Evolutionary conservation across 2,888 invertebrate genomes (phyloP), one percentile per base, ranked within the genome.

Genomic region (Ariolimax columbianus): DNA sequence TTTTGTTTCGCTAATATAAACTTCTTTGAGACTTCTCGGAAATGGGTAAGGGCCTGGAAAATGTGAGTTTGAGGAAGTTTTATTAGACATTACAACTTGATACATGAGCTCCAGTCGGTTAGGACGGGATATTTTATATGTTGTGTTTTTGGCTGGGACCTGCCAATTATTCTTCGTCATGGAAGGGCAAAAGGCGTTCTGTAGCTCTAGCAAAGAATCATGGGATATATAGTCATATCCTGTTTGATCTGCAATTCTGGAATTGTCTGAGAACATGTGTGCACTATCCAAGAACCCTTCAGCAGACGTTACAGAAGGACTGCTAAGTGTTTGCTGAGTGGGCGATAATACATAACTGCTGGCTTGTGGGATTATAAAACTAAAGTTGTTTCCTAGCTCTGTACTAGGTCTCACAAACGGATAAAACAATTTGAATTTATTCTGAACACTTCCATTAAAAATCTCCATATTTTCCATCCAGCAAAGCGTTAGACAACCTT

Each of bases 381-480:
- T 47, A 9, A 6, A 9, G 47, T 47, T 9, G 47, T 9, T 6
- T 6, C 14, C 47, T 47, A 14, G 47, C 14, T 6, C 47, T 59
- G 59, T 19, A 59, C 23, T 26, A 4, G n/a, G 9, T 59, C n/a
- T 59, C 59, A 6, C 4, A 4, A n/a, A 6, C n/a, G 23, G 23
- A 6, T 4, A 4, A 19, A 4, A 59, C 11, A 17, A 30, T 7
- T 7, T 75, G 43, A 36, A 75, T 23, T 75, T 40, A 38, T 75
- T 75, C 43, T 75, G 75, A 30, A 47, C 30, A 40, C 47, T 75
- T 23, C 40, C 7, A 38, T 75, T 43, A 40, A 75, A 43, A 75
- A 75, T 47, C 43, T 75, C 43, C 3, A 75, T 7, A 75, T 75
- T 75, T 40, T 40, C 47, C 75, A 75, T 38, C 9, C 40, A 40